phyloP scores from a whole-genome alignment of 2,888 invertebrate genomes.

The Leucophenga montana region DNA sequence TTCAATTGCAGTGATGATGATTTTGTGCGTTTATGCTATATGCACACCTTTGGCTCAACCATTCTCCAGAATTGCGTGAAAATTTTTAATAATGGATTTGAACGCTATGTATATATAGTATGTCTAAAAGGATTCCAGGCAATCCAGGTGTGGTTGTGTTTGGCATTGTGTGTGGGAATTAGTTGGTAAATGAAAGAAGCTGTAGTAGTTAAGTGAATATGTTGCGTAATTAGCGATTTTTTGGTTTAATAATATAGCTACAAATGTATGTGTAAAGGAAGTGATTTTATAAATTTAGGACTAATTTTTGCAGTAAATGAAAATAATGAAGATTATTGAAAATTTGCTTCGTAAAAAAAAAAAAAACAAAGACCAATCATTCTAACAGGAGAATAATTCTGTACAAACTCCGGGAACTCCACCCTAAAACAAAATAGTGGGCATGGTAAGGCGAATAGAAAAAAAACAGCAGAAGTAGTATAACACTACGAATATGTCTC shows the following conservation, averaged over 20 bases:
- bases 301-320: background rate
- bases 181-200: background rate
- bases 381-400: too few relatives aligned
- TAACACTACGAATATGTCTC: too few relatives aligned
- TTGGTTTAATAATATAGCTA: background rate
- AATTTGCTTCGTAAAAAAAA: too few relatives aligned
- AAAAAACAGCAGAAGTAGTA: too few relatives aligned
- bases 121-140: background rate
- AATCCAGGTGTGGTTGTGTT: background rate
- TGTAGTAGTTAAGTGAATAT: background rate
- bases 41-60: slow-evolving; percentile 6
- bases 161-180: background rate
- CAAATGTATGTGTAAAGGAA: background rate
- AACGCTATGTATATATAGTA: too few relatives aligned
- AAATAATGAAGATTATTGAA: too few relatives aligned
- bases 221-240: slow-evolving; percentile 1
- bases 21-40: too few relatives aligned
- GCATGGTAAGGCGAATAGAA: too few relatives aligned
- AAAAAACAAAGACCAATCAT: too few relatives aligned
- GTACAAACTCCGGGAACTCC: too few relatives aligned
- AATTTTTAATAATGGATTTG: slow-evolving; percentile 12
- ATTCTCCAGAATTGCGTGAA: background rate
- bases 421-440: too few relatives aligned
- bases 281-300: background rate
- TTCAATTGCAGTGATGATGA: too few relatives aligned